Evolutionary conservation across 2,113 vertebrate genomes (phyloP), one percentile per base, ranked within the genome.

Genomic region (Spheniscus mendiculus): DNA sequence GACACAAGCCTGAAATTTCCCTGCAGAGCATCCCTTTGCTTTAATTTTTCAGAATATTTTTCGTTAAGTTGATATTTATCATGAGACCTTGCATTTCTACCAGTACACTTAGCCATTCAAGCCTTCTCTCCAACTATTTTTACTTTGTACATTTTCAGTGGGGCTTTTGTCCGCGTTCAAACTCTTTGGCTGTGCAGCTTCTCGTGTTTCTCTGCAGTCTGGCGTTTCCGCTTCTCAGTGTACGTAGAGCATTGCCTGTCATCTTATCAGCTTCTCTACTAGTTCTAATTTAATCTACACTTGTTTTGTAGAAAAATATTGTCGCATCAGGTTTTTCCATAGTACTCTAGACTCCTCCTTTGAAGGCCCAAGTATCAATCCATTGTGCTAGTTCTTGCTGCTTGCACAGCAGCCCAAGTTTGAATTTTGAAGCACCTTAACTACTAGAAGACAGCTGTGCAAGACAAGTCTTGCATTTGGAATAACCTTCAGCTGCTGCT

Each of bases 381-480:
- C 6, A 1, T 20, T 63, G 61, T n/a, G 15, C 34, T 79, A 16
- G 15, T 49, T 63, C 49, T 45, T 88, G 49, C 21, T 81, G 56
- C 50, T 62, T 52, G 38, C 26, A 7, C 27, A 34, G 62, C 15
- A 9, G 67, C 32, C 44, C 38, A 26, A 3, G 15, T 61, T 85
- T 53, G 45, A 29, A 19, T 61, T 65, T 36, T 62, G 59, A 23
- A 55, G 30, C 45, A 50, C 18, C 11, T 80, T 32, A 45, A 16
- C 15, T 80, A 8, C 58, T 19, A 36, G 45, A 59, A 61, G 52
- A 36, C 40, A 84, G 7, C 42, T 50, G 10, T 55, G 32, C 52
- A 40, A 53, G 26, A 34, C 26, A 55, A 67, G 30, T 15, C 25
- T 66, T 2, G 0, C 0, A 0, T 56, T 56, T 70, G 56, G 36